Evolutionary conservation across 2,888 invertebrate species (phyloP).

Genomic region (Deilephila elpenor): DNA sequence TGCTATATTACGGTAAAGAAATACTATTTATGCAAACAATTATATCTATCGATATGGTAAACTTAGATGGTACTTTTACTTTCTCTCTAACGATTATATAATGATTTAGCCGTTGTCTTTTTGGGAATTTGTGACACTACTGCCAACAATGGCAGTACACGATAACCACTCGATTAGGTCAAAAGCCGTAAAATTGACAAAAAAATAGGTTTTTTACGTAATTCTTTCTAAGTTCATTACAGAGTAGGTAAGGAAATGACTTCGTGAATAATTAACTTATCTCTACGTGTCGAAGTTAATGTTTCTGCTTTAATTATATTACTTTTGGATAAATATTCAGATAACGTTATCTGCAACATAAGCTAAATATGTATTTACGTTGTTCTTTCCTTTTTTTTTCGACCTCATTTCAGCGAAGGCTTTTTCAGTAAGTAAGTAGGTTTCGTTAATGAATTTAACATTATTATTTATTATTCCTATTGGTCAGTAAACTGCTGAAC

Average conservation of each 20-base stretch:
- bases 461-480: no score
- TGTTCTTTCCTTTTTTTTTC: no score
- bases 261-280: background rate
- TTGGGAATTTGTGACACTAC: slow-evolving; percentile 6
- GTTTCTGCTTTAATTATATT: background rate
- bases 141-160: background rate
- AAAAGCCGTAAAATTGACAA: background rate
- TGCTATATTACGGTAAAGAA: no score
- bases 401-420: no score
- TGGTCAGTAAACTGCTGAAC: no score
- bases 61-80: background rate
- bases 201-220: background rate
- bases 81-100: background rate
- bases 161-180: background rate
- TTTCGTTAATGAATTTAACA: no score
- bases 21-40: background rate
- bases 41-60: background rate
- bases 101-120: background rate
- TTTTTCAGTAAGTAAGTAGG: no score
- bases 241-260: background rate
- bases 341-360: no score
- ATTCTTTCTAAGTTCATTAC: background rate
- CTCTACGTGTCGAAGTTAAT: background rate
- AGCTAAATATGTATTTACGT: no score
- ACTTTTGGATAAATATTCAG: background rate